Evolutionary conservation across 1,140 invertebrate species (phyloP).

Genomic region (Lethocerus indicus): DNA sequence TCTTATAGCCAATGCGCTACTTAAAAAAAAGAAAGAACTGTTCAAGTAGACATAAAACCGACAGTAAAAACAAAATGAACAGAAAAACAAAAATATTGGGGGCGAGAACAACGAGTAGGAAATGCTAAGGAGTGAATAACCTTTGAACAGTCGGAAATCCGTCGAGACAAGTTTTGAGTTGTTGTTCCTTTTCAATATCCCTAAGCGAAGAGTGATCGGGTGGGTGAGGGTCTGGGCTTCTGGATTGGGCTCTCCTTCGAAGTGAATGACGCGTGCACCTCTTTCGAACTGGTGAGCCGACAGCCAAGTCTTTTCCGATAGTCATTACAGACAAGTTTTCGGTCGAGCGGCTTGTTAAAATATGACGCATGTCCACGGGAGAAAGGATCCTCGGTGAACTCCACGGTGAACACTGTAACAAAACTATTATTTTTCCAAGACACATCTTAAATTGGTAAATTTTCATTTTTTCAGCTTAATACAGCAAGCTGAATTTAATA

Average conservation of each 20-base stretch:
- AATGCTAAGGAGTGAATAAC: too few relatives aligned
- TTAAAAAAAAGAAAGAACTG: too few relatives aligned
- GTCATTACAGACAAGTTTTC: slow-evolving; percentile 27
- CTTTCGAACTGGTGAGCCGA: slow-evolving; percentile 23
- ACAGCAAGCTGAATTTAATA: background rate
- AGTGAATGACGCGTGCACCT: slow-evolving; percentile 23
- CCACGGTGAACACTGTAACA: slow-evolving; percentile 30
- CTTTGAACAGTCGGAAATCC: slow-evolving; percentile 7
- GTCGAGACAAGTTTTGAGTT: slow-evolving; percentile 9
- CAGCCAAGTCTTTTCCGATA: slow-evolving; percentile 11
- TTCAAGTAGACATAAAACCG: too few relatives aligned
- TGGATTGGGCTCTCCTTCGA: slow-evolving; percentile 15
- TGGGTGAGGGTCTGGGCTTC: slow-evolving; percentile 8
- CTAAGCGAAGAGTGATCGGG: background rate
- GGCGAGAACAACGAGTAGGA: too few relatives aligned
- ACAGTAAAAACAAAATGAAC: too few relatives aligned
- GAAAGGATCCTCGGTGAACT: slow-evolving; percentile 32
- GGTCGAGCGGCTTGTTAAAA: slow-evolving; percentile 29
- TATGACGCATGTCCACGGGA: slow-evolving; percentile 31
- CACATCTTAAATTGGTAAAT: background rate
- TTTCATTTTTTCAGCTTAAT: too few relatives aligned
- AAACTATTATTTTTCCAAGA: background rate
- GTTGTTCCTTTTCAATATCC: slow-evolving; percentile 10
- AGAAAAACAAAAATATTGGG: too few relatives aligned
- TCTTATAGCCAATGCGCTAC: too few relatives aligned